Percentiles rank a stretch among this genome's conserved stretches.
These are phyloP conservation scores for Mellilla xanthometata DNA, from an alignment of 2,888 invertebrate genomes.

Conservation along the genomic window DNA sequence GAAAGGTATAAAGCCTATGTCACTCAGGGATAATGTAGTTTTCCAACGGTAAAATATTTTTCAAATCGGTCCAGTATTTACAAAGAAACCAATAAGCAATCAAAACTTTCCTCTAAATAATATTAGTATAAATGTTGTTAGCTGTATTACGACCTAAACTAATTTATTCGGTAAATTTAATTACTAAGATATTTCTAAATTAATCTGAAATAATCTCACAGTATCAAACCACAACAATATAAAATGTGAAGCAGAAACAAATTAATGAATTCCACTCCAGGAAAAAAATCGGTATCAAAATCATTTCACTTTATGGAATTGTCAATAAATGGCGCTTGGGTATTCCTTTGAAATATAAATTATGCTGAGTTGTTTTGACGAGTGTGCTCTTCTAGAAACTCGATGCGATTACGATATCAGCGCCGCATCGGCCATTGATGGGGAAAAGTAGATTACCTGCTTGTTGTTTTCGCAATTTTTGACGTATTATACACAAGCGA, in stretches of 20 bases:
- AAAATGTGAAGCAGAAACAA: constrained; percentile 58
- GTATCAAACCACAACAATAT: constrained; percentile 38
- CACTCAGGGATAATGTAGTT: too few relatives aligned
- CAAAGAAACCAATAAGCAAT: too few relatives aligned
- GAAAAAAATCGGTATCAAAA: constrained; percentile 62
- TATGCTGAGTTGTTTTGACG: constrained; percentile 40
- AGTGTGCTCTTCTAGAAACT: constrained; percentile 37
- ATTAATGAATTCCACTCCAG: constrained; percentile 57
- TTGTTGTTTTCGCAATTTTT: constrained; percentile 31
- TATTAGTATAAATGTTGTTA: too few relatives aligned
- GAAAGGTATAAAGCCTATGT: too few relatives aligned
- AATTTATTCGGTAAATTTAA: too few relatives aligned
- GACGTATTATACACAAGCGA: constrained; percentile 20
- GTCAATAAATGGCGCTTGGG: constrained; percentile 56
- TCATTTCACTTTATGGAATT: constrained; percentile 62
- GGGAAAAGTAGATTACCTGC: constrained; percentile 32
- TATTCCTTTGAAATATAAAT: constrained; percentile 50
- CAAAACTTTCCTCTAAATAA: too few relatives aligned
- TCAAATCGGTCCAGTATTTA: too few relatives aligned
- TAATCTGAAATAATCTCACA: constrained; percentile 23
- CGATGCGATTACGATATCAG: constrained; percentile 24
- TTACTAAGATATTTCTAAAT: too few relatives aligned
- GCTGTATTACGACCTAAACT: too few relatives aligned
- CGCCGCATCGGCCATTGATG: constrained; percentile 21
- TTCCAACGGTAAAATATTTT: too few relatives aligned